These are phyloP conservation scores for Apistogramma diplotaenia DNA, from an alignment of 2,113 vertebrate species.

Conservation along the genomic window DNA sequence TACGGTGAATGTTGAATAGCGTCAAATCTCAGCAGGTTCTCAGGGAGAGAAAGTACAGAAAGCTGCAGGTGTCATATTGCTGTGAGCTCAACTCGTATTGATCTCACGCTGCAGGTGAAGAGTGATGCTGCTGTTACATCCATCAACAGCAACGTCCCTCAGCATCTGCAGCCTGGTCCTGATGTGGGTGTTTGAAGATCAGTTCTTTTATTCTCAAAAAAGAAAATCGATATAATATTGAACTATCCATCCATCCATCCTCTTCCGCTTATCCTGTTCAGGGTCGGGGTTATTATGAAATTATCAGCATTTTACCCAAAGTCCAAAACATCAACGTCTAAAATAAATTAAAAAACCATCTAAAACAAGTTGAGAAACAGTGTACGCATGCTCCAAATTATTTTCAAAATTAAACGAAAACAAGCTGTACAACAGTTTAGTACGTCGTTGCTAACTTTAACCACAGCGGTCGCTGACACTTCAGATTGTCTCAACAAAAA, in stretches of 20 bases:
- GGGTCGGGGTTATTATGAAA: rapidly evolving
- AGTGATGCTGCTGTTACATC: background rate
- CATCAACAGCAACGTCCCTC: background rate
- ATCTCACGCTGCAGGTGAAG: background rate
- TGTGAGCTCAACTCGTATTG: background rate
- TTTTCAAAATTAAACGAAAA: background rate
- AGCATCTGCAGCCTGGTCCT: background rate
- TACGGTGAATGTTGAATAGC: background rate
- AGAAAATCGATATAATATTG: background rate
- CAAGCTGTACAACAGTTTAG: background rate
- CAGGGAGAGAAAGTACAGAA: background rate
- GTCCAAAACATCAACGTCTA: no score
- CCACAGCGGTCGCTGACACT: background rate
- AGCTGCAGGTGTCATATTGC: background rate
- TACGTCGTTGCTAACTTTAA: background rate
- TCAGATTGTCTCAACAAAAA: background rate
- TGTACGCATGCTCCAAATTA: background rate
- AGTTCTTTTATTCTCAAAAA: background rate
- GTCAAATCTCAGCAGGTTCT: background rate
- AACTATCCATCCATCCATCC: no score
- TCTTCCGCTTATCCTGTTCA: no score
- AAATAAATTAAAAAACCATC: background rate
- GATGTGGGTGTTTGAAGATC: background rate
- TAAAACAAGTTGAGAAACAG: background rate
- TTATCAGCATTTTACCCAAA: background rate